Percentiles rank a stretch among this genome's conserved stretches.
Evolutionary conservation across 1,140 invertebrate genomes (phyloP).

Genomic region (Pemphigus obesinymphae): DNA sequence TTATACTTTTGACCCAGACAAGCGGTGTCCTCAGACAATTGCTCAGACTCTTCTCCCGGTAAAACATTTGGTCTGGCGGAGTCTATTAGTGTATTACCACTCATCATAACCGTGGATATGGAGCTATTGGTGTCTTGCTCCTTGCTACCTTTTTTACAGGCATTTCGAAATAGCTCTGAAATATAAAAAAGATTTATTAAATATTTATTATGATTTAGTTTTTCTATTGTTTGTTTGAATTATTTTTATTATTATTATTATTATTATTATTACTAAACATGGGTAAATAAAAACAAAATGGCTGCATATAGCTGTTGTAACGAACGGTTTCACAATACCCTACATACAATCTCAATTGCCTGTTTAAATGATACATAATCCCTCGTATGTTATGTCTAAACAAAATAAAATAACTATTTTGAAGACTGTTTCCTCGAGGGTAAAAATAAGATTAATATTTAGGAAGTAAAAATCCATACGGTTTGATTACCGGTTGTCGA

Average conservation of each 20-base stretch:
- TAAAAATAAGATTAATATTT: neutral
- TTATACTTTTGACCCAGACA: slow-evolving; percentile 24
- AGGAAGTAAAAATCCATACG: neutral
- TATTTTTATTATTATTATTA: neutral
- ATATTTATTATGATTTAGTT: neutral
- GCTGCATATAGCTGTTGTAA: neutral
- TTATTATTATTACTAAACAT: neutral
- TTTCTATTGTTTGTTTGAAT: neutral
- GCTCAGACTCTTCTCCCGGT: slow-evolving; percentile 38
- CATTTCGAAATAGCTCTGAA: slow-evolving; percentile 31
- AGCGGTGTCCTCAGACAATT: neutral
- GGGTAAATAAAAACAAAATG: slow-evolving; percentile 6
- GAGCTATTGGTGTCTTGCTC: slow-evolving; percentile 32
- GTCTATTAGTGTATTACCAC: slow-evolving; percentile 27
- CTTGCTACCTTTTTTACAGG: slow-evolving; percentile 21
- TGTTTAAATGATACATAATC: neutral
- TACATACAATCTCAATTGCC: neutral
- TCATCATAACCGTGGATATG: slow-evolving; percentile 29
- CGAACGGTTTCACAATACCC: neutral
- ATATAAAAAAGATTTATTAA: neutral
- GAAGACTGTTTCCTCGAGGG: neutral
- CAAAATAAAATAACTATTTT: neutral
- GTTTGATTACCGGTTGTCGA: neutral
- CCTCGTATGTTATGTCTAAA: neutral
- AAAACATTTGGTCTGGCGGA: slow-evolving; percentile 39